Percentiles rank a stretch among this genome's conserved stretches.
phyloP scores from a whole-genome alignment of 2,888 invertebrate species.

The Scelioninae gen. 1 region DNA sequence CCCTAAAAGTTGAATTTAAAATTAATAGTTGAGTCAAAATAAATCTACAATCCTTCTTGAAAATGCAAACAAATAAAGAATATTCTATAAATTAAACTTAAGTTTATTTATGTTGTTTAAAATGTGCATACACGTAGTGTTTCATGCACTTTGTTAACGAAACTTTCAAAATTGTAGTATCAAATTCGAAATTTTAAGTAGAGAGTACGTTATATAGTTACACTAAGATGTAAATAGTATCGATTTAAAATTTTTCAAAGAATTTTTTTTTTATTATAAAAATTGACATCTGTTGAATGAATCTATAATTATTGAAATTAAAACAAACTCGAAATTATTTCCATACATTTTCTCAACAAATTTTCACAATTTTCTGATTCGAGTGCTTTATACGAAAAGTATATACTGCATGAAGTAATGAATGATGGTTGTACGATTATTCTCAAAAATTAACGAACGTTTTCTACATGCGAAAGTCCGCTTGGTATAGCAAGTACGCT shows the following conservation, averaged over 20 bases:
- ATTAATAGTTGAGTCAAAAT: too few species aligned
- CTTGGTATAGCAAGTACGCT: constrained; percentile 61
- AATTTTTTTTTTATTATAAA: constrained; percentile 15
- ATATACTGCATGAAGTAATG: constrained; percentile 45
- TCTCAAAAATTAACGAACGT: constrained; percentile 62
- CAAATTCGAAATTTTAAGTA: constrained; percentile 17
- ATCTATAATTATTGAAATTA: background rate
- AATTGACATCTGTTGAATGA: constrained; percentile 18
- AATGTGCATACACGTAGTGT: background rate
- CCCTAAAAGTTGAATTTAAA: background rate
- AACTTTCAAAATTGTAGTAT: constrained; percentile 12
- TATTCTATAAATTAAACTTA: background rate
- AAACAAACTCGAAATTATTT: constrained; percentile 10
- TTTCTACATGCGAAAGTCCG: constrained; percentile 62
- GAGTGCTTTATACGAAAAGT: constrained; percentile 47
- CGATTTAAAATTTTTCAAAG: constrained; percentile 2
- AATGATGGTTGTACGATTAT: constrained; percentile 60
- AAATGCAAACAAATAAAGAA: background rate
- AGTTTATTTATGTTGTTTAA: background rate
- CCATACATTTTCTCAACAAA: constrained; percentile 20
- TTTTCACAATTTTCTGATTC: constrained; percentile 44
- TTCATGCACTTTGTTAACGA: constrained; percentile 36
- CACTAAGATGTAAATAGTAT: constrained; percentile 36
- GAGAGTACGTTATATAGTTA: constrained; percentile 20
- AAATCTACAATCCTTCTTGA: background rate